phyloP scores from a whole-genome alignment of 2,113 vertebrate species.

The Helogale parvula region DNA sequence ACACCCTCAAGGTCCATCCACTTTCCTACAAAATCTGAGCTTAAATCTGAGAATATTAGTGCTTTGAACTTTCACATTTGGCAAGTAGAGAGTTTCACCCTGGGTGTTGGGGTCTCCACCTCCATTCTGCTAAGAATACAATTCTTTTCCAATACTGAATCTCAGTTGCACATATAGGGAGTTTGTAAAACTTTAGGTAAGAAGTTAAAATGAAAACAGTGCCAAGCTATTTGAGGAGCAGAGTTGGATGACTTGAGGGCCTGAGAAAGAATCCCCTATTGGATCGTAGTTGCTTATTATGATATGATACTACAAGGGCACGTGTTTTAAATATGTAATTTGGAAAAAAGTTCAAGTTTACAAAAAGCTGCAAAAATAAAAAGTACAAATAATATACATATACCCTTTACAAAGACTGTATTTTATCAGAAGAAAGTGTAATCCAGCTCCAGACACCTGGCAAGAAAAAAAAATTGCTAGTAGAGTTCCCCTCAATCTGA shows the following conservation, averaged over 20 bases:
- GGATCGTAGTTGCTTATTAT: neutral
- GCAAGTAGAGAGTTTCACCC: neutral
- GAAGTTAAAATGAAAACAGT: constrained; percentile 5
- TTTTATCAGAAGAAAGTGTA: too few relatives aligned
- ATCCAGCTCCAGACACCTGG: too few relatives aligned
- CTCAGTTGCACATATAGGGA: neutral
- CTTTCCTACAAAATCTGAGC: too few relatives aligned
- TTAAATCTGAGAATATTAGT: constrained; percentile 28
- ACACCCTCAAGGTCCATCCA: too few relatives aligned
- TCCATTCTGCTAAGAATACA: neutral
- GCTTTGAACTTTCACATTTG: neutral
- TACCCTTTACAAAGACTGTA: neutral
- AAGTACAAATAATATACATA: neutral
- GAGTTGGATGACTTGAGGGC: neutral
- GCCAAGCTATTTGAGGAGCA: constrained; percentile 26
- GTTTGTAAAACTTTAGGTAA: constrained; percentile 39
- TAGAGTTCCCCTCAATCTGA: too few relatives aligned
- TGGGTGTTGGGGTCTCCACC: neutral
- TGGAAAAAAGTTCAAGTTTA: constrained; percentile 41
- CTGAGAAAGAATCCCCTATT: neutral
- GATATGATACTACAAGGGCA: neutral
- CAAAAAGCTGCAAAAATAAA: neutral
- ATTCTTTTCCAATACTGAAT: constrained; percentile 8
- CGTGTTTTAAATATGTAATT: constrained; percentile 34
- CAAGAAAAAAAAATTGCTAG: too few relatives aligned